Conservation (phyloP, 2,797 vertebrate genomes). For the Tragelaphus eurycerus region DNA sequence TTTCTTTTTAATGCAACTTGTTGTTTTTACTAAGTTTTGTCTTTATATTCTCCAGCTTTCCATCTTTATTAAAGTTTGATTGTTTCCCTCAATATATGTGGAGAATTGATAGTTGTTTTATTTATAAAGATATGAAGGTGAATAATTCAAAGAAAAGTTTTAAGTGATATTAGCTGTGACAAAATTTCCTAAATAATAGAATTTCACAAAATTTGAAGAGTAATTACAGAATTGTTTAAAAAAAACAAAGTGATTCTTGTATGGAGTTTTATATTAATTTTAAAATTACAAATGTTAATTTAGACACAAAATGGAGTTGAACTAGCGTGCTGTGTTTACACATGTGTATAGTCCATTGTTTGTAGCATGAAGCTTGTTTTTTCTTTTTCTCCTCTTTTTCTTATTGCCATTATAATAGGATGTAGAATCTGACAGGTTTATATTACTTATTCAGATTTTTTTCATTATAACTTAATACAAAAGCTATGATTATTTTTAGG, state of each 20-base stretch:
- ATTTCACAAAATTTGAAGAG: not conserved
- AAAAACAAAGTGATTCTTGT: not conserved
- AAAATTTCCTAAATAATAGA: not conserved
- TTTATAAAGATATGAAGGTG: not conserved
- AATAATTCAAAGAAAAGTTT: not conserved
- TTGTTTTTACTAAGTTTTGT: conserved; percentile 83
- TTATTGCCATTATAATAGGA: not conserved
- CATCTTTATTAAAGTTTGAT: conserved; percentile 66
- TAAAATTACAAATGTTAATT: conserved; percentile 12
- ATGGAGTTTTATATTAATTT: not conserved
- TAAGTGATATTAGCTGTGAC: not conserved
- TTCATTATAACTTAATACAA: not conserved
- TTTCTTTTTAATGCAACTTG: conserved; percentile 81
- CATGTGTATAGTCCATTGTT: not conserved
- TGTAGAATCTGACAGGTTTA: not conserved
- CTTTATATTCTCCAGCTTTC: conserved; percentile 71
- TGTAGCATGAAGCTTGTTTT: not conserved
- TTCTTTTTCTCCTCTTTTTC: not conserved
- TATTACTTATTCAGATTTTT: not conserved
- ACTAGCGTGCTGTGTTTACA: not conserved
- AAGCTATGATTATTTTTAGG: conserved; percentile 4
- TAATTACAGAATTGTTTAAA: not conserved
- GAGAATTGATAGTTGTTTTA: conserved; percentile 14
- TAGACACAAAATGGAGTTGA: not conserved
- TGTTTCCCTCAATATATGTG: not conserved